These are phyloP conservation scores for Orthosia cruda DNA, from an alignment of 2,888 invertebrate genomes.

Conservation along the genomic window DNA sequence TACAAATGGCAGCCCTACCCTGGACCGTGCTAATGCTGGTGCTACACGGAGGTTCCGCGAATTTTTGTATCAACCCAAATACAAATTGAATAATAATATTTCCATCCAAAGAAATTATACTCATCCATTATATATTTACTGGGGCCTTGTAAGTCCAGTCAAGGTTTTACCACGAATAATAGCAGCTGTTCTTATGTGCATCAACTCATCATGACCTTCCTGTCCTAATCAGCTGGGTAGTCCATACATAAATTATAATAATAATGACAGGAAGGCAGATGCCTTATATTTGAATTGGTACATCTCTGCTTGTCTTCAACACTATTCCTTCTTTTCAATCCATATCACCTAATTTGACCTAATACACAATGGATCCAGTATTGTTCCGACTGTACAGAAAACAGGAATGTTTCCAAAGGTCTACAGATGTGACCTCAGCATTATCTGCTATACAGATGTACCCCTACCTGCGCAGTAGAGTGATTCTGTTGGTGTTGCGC, in stretches of 20 bases:
- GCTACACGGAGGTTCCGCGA: conserved; percentile 20
- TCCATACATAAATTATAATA: too few species aligned
- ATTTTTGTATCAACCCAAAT: not conserved
- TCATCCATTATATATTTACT: too few species aligned
- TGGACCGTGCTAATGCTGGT: conserved; percentile 19
- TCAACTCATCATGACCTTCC: not conserved
- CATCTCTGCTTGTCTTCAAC: not conserved
- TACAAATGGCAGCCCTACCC: conserved; percentile 26
- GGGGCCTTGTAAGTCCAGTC: not conserved
- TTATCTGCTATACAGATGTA: conserved; percentile 30
- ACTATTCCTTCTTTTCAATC: not conserved
- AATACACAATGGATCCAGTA: too few species aligned
- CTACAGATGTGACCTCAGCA: conserved; percentile 32
- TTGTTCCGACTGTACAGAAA: not conserved
- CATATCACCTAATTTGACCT: not conserved
- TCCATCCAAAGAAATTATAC: too few species aligned
- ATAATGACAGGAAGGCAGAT: too few species aligned
- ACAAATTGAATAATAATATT: too few species aligned
- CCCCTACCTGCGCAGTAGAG: conserved; percentile 39
- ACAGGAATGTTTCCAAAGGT: not conserved
- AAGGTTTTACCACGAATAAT: not conserved
- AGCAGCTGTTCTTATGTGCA: not conserved
- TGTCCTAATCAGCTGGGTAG: too few species aligned
- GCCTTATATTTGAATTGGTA: not conserved
- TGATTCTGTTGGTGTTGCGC: conserved; percentile 45